A percentile compares a stretch with the other conserved stretches of the same genome.
Evolutionary conservation across 1,140 invertebrate species (phyloP).

Genomic region (Pseudobourletiella spinata): DNA sequence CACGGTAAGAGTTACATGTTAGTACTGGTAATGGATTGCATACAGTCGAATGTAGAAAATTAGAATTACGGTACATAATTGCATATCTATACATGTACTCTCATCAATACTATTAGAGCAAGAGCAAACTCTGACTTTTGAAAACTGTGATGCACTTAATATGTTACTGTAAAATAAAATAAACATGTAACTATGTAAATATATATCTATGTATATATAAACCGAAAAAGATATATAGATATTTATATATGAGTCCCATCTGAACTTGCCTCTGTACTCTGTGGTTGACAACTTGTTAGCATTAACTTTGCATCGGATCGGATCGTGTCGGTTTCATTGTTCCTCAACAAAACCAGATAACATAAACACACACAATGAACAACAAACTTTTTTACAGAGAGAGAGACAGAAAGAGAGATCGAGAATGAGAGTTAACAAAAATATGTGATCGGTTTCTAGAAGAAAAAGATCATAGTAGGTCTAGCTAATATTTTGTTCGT

Average conservation of each 20-base stretch:
- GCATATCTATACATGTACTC: too few relatives aligned
- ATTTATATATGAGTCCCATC: conserved; percentile 8
- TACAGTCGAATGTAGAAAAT: too few relatives aligned
- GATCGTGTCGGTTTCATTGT: conserved; percentile 8
- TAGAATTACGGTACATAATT: too few relatives aligned
- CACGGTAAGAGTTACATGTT: too few relatives aligned
- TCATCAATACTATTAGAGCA: too few relatives aligned
- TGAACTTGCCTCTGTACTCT: conserved; percentile 12
- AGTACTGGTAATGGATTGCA: too few relatives aligned
- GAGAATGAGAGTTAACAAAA: background rate
- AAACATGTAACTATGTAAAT: background rate
- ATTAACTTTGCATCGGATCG: conserved; percentile 12
- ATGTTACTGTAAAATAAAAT: background rate
- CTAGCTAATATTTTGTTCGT: too few relatives aligned
- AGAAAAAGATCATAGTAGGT: too few relatives aligned
- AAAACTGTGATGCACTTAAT: conserved; percentile 1
- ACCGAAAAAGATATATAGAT: background rate
- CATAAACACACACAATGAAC: conserved; percentile 9
- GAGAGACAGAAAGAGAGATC: background rate
- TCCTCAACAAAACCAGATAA: conserved; percentile 12
- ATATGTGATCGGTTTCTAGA: too few relatives aligned
- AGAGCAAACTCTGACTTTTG: too few relatives aligned
- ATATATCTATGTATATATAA: background rate
- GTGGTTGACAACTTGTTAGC: conserved; percentile 7
- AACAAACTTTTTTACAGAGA: conserved; percentile 1